phyloP scores from a whole-genome alignment of 2,113 vertebrate genomes.

The Neolamprologus fasciatus region DNA sequence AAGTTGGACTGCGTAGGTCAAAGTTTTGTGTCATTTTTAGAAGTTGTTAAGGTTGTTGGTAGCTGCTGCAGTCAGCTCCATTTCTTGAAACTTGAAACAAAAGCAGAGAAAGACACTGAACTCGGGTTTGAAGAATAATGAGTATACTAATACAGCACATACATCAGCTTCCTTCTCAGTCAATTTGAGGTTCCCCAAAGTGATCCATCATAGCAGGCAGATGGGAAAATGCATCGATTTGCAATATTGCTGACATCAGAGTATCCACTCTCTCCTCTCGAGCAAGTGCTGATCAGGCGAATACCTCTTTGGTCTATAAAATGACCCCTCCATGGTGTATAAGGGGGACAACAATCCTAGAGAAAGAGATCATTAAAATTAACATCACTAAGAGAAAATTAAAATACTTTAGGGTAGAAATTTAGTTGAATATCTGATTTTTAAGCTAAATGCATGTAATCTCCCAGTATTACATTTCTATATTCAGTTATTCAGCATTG shows the following conservation, averaged over 20 bases:
- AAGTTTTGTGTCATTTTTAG: background rate
- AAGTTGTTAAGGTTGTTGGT: background rate
- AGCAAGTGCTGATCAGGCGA: conserved; percentile 17
- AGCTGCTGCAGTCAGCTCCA: background rate
- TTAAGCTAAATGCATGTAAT: background rate
- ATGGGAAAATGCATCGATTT: conserved; percentile 6
- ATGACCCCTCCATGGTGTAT: background rate
- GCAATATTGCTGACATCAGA: conserved; percentile 9
- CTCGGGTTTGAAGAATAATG: background rate
- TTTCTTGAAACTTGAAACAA: background rate
- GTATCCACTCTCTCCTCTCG: background rate
- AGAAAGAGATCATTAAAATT: background rate
- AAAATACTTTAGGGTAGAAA: background rate
- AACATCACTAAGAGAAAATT: background rate
- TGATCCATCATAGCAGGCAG: background rate
- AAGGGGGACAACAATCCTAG: background rate
- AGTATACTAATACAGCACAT: background rate
- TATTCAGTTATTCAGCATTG: background rate
- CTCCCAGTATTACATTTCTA: background rate
- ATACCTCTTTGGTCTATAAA: background rate
- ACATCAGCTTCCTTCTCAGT: background rate
- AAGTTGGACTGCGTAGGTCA: conserved; percentile 12
- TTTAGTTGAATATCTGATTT: background rate
- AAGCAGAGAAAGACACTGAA: background rate
- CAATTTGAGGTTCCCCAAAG: background rate